Base-by-base conservation (phyloP, 1,140 invertebrate species). In the Nephila pilipes region DNA sequence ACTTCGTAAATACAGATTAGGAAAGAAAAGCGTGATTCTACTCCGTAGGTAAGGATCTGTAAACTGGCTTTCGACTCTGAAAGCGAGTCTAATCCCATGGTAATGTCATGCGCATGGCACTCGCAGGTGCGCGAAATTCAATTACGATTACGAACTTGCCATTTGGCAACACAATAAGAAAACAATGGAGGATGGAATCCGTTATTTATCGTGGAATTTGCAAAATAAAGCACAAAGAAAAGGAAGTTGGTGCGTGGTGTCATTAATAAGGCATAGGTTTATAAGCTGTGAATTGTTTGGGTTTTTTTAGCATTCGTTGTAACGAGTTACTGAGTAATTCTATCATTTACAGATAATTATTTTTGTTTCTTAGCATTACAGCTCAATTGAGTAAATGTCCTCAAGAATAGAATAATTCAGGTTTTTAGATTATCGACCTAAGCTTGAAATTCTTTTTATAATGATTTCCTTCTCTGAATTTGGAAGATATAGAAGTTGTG, bases 1-100 rank as follows among this genome's bases (percentile, higher is more conserved):
- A 18, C 69, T 75, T 75, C 69, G 29, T 75, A 75, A 75, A 75
- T 75, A 75, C 69, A 75, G 69, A 75, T 75, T 75, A 36, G 25
- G 32, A 75, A 36, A 22, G 29, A 75, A 36, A 75, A 75, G 29
- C 69, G 69, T 75, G 63, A 65, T 65, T 65, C 12, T 65, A 6
- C 25, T 12, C 63, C 10, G 29, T 29, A 32, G 12, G 69, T 75
- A 75, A 75, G 32, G 25, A 75, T 75, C 69, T 75, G 69, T 16
- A 75, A 75, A 75, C 36, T 75, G 69, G 69, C 18, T 75, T 75
- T 20, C 20, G 69, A 36, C 69, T 75, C 16, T 32, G 36, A 75
- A 63, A 65, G 36, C 18, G 69, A 25, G 29, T 75, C 29, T 36
- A 36, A 75, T 75, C 69, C 16, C 29, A 32, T 75, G 69, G 18